Evolutionary conservation across 2,888 invertebrate genomes (phyloP), one percentile per base, ranked within the genome.

Genomic region (Volucella zonaria): DNA sequence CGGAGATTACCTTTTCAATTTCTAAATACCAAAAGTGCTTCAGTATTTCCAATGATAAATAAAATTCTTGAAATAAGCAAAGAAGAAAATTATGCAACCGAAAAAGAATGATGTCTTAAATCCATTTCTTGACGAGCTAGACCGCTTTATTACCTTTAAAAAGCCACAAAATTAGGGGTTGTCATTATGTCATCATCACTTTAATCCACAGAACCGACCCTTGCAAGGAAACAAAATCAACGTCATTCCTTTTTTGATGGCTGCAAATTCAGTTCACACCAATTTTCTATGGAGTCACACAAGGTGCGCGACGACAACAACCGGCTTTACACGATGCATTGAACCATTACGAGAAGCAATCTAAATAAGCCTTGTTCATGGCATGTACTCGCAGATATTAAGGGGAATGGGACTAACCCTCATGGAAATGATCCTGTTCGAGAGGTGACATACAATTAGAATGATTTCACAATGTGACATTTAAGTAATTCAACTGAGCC

Each of bases 371-470:
- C 85, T 68, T 81, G 56, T 73, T 59, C 47, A 58, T 73, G 64
- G 62, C 83, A 79, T 66, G 47, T 56, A 51, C 49, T 58, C 31
- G 6, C 31, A 4, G 31, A 31, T 31, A 31, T 31, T 6, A 31
- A 75, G 73, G 82, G 74, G 66, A 52, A 59, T 40, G 12, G 47
- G 51, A 62, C 45, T 56, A 73, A 81, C 77, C 81, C 81, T 85
- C 73, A 59, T 81, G 73, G 6, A 43, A n/a, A 52, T 79, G 80
- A 80, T 83, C 66, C 81, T 77, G 76, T 14, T 85, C 76, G 77
- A 85, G 85, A 81, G 81, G 81, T 81, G 85, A 76, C 81, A 81
- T 61, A 80, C 85, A 85, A 85, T 85, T 85, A 81, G 81, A 85
- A 77, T 77, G 81, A 81, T 81, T 85, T 76, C 85, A 85, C 85